Conservation (phyloP, 2,888 invertebrate species). For the Thecophora atra region DNA sequence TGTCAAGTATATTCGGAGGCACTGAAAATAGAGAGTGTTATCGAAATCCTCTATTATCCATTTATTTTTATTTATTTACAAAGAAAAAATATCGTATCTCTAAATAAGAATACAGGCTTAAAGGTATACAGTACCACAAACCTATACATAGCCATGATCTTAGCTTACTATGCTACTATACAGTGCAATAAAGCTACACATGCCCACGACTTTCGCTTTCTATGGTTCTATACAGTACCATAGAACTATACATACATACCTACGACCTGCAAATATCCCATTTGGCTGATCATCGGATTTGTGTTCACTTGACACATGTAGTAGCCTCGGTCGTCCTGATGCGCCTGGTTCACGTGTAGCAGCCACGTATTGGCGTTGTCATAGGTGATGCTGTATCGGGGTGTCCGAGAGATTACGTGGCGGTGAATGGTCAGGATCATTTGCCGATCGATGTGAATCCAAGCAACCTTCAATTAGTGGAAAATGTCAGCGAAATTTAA, state of each 20-base stretch:
- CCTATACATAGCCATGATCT: too few species aligned
- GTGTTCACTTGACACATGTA: slow-evolving; percentile 76
- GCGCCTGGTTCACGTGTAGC: slow-evolving; percentile 89
- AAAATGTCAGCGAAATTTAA: too few species aligned
- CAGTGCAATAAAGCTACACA: too few species aligned
- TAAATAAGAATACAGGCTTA: not conserved
- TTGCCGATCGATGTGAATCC: slow-evolving; percentile 94
- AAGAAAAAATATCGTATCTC: not conserved
- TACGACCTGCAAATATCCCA: slow-evolving; percentile 91
- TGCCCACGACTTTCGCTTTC: too few species aligned
- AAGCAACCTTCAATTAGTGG: slow-evolving; percentile 88
- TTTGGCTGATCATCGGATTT: slow-evolving; percentile 94
- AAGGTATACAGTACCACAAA: too few species aligned
- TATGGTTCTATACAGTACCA: too few species aligned
- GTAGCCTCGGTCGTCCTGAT: slow-evolving; percentile 90
- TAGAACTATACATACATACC: too few species aligned
- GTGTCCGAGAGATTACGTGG: slow-evolving; percentile 88
- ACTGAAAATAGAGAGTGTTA: slow-evolving; percentile 69
- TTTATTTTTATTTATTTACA: not conserved
- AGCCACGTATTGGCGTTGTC: slow-evolving; percentile 93
- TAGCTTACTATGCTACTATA: too few species aligned
- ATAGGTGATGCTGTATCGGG: slow-evolving; percentile 90
- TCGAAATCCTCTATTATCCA: not conserved
- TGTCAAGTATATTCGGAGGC: slow-evolving; percentile 91
- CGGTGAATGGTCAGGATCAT: slow-evolving; percentile 93